Percentiles rank a stretch among this genome's conserved stretches.
Conservation (phyloP, 2,797 vertebrate species). For the Thalassophryne amazonica region DNA sequence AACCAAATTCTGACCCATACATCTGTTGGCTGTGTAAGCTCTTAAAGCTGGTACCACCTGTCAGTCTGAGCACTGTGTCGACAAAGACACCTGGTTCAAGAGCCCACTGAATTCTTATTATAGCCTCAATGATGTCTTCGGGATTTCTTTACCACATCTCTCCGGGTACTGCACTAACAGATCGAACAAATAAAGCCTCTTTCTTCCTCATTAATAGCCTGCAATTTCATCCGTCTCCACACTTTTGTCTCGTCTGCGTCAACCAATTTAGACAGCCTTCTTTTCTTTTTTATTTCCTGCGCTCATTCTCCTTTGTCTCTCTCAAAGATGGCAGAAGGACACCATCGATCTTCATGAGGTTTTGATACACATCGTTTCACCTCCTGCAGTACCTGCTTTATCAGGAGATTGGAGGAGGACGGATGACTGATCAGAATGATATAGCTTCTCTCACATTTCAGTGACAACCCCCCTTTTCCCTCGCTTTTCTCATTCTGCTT, state of each 20-base stretch:
- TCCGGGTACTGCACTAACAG: constrained; percentile 49
- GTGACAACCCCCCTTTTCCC: constrained; percentile 53
- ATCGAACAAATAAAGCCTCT: constrained; percentile 44
- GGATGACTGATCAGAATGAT: constrained; percentile 83
- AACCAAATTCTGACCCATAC: constrained; percentile 55
- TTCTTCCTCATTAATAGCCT: constrained; percentile 50
- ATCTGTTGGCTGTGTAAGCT: constrained; percentile 57
- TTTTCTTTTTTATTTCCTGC: constrained; percentile 48
- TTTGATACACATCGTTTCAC: constrained; percentile 86
- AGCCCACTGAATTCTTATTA: constrained; percentile 62
- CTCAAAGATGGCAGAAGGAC: constrained; percentile 75
- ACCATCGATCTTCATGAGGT: constrained; percentile 90
- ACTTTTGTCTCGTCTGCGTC: constrained; percentile 55
- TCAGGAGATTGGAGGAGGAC: constrained; percentile 78
- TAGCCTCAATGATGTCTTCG: constrained; percentile 63
- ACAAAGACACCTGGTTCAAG: constrained; percentile 66
- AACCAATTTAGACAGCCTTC: constrained; percentile 65
- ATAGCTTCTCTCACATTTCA: constrained; percentile 74
- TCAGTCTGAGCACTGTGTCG: constrained; percentile 58
- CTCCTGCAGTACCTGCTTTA: constrained; percentile 80
- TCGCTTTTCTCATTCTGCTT: constrained; percentile 56
- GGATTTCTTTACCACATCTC: constrained; percentile 71
- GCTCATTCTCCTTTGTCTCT: constrained; percentile 70
- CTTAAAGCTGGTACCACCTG: constrained; percentile 64
- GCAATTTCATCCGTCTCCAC: constrained; percentile 38